phyloP scores from a whole-genome alignment of 2,113 vertebrate genomes.

The Macheiramphus alcinus region DNA sequence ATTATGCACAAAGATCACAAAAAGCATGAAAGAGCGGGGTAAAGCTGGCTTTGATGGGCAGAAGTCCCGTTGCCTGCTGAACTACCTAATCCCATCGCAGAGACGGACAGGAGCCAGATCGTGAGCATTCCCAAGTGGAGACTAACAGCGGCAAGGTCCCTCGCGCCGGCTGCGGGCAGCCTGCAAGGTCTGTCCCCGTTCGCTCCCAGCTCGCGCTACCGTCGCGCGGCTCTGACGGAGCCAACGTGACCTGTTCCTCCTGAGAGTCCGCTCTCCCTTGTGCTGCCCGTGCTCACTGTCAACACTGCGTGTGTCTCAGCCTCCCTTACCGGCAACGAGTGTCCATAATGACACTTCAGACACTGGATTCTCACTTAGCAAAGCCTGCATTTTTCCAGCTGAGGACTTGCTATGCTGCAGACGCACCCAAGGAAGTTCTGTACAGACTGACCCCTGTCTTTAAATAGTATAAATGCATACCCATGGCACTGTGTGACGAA shows the following conservation, averaged over 20 bases:
- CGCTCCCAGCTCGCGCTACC: accelerated
- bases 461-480: background rate
- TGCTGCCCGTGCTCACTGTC: background rate
- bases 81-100: background rate
- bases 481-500: background rate
- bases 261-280: accelerated
- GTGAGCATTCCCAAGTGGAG: accelerated
- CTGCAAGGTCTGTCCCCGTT: background rate
- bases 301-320: background rate
- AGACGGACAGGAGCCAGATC: accelerated
- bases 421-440: background rate
- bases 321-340: background rate
- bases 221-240: accelerated
- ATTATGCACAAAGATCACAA: background rate
- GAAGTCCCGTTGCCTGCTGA: background rate
- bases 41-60: background rate
- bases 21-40: background rate
- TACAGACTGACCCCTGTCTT: background rate
- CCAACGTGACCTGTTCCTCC: background rate
- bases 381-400: background rate
- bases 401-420: background rate
- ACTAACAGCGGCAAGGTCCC: accelerated
- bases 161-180: accelerated
- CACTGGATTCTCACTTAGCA: background rate
- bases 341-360: background rate